These are phyloP conservation scores for Aporrectodea caliginosa DNA, from an alignment of 1,140 invertebrate species.

Conservation along the genomic window DNA sequence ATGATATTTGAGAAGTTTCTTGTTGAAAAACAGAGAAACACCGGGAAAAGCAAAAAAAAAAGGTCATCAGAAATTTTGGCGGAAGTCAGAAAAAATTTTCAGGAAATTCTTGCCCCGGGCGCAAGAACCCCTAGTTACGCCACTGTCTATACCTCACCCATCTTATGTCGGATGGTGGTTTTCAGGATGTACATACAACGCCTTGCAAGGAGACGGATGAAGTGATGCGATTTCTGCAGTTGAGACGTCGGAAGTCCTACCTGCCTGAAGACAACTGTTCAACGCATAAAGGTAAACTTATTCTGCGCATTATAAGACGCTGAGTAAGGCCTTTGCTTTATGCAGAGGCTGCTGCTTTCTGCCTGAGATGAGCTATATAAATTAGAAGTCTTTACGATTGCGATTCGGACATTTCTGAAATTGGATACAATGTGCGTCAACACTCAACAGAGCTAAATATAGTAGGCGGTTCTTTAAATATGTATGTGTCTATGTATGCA, in stretches of 20 bases:
- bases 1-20: too few species aligned
- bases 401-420: not conserved
- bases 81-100: not conserved
- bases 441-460: too few species aligned
- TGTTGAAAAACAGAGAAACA: too few species aligned
- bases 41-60: not conserved
- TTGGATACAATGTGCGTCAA: not conserved
- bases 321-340: not conserved
- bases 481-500: too few species aligned
- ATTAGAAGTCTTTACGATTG: not conserved
- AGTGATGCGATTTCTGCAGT: not conserved
- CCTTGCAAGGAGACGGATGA: not conserved
- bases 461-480: too few species aligned
- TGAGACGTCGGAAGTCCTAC: not conserved
- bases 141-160: not conserved
- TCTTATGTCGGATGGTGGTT: not conserved
- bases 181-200: not conserved
- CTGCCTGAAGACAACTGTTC: not conserved
- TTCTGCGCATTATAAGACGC: not conserved
- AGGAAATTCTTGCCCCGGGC: not conserved
- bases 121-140: not conserved
- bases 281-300: not conserved
- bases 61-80: not conserved
- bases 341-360: too few species aligned
- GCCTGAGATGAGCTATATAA: not conserved